phyloP scores from a whole-genome alignment of 1,140 invertebrate genomes.

The Mya arenaria region DNA sequence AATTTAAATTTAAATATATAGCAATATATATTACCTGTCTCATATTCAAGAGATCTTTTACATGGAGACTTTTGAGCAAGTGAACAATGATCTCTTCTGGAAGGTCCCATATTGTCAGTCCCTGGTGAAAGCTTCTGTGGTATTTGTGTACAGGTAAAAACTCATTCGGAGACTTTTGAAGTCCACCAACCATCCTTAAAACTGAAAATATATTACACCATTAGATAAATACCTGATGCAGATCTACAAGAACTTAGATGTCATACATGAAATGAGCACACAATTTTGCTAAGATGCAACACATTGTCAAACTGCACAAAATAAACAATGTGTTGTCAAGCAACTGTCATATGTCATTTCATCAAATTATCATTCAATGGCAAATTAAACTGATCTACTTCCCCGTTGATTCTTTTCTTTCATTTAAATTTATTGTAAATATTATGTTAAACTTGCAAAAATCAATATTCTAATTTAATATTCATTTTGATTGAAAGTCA shows the following conservation, averaged over 20 bases:
- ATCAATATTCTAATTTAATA: not conserved
- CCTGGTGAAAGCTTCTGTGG: conserved; percentile 65
- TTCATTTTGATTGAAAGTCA: not conserved
- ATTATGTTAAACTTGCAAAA: conserved; percentile 14
- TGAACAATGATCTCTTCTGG: conserved; percentile 76
- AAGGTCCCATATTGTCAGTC: conserved; percentile 75
- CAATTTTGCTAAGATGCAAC: too few relatives aligned
- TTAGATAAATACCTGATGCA: too few relatives aligned
- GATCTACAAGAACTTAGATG: too few relatives aligned
- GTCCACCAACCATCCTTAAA: conserved; percentile 59
- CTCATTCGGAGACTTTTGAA: conserved; percentile 66
- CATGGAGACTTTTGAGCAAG: conserved; percentile 73
- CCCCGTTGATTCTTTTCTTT: too few relatives aligned
- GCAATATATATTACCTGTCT: conserved; percentile 68
- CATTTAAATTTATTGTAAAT: too few relatives aligned
- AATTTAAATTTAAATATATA: conserved; percentile 4
- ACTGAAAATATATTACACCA: conserved; percentile 66
- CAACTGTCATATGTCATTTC: too few relatives aligned
- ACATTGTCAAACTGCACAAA: too few relatives aligned
- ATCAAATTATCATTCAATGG: too few relatives aligned
- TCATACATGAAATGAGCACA: too few relatives aligned
- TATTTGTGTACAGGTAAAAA: conserved; percentile 69
- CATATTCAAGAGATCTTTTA: conserved; percentile 77
- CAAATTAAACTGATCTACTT: too few relatives aligned
- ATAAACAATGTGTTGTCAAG: too few relatives aligned